These are phyloP conservation scores for Chionomys nivalis DNA, from an alignment of 2,113 vertebrate species.

Conservation along the genomic window DNA sequence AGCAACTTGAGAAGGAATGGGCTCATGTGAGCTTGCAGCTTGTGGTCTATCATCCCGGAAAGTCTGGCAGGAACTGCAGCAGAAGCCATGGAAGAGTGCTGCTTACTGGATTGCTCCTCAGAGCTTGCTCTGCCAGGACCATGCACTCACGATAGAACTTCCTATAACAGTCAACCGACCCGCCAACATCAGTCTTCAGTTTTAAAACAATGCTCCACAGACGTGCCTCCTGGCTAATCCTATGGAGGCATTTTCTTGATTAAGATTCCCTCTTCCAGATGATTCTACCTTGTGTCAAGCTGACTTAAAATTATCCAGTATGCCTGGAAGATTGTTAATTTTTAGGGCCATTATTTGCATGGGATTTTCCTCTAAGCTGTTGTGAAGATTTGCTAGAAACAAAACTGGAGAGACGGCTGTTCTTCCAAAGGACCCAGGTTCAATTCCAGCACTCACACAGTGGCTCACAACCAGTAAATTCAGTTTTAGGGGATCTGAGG, in stretches of 20 bases:
- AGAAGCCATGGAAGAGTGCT: neutral
- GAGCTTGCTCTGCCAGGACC: neutral
- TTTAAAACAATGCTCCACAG: neutral
- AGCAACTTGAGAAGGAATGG: neutral
- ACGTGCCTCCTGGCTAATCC: neutral
- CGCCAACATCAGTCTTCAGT: neutral
- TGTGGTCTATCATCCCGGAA: neutral
- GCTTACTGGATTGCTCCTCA: neutral
- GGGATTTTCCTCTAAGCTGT: neutral
- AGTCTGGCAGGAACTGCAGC: neutral
- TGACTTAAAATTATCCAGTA: neutral
- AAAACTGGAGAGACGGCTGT: neutral
- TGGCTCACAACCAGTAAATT: neutral
- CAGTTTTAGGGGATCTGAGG: neutral
- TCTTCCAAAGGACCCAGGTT: neutral
- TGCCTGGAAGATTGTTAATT: neutral
- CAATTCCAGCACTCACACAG: neutral
- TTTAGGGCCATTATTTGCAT: neutral
- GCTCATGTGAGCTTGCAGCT: neutral
- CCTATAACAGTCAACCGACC: neutral
- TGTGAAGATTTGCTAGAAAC: neutral
- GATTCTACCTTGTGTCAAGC: neutral
- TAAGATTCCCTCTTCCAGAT: neutral
- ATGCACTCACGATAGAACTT: neutral
- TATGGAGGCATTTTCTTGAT: neutral